phyloP scores from a whole-genome alignment of 30 jellyfish, hydroid and myxozoan genomes.

The Clytia hemisphaerica region DNA sequence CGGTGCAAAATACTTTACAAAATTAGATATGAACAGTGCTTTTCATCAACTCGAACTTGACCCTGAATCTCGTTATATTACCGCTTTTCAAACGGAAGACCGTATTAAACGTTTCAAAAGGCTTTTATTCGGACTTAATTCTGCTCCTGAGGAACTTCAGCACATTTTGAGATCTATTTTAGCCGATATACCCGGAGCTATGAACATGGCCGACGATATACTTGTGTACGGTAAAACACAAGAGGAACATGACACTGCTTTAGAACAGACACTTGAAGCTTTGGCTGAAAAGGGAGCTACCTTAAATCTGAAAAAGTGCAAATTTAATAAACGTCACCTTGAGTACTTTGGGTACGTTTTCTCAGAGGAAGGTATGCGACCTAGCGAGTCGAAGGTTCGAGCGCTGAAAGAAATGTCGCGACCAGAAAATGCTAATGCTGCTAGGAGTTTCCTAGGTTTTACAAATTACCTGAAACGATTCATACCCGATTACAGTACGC shows the following conservation, averaged over 20 bases:
- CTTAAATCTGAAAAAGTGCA: constrained; percentile 37
- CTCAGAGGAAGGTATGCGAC: constrained; percentile 31
- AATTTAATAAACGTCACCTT: constrained; percentile 24
- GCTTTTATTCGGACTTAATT: not conserved
- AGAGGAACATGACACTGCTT: not conserved
- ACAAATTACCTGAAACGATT: constrained; percentile 27
- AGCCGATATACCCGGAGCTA: constrained; percentile 9
- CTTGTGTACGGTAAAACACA: not conserved
- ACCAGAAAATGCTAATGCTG: constrained; percentile 22
- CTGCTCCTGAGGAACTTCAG: constrained; percentile 10
- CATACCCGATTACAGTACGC: constrained; percentile 21
- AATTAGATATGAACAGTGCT: constrained; percentile 40
- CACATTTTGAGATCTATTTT: not conserved
- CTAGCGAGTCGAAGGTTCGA: constrained; percentile 28
- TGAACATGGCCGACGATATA: constrained; percentile 16
- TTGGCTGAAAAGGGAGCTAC: constrained; percentile 21
- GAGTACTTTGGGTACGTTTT: constrained; percentile 22
- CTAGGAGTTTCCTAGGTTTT: constrained; percentile 32
- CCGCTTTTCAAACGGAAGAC: constrained; percentile 39
- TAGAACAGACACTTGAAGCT: constrained; percentile 1
- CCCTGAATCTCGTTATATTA: constrained; percentile 36
- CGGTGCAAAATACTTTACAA: constrained; percentile 37
- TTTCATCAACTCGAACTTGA: constrained; percentile 29
- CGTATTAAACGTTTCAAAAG: constrained; percentile 6
- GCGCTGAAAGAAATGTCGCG: constrained; percentile 15